phyloP scores from a whole-genome alignment of 2,888 invertebrate species.

The Hypsopygia costalis region DNA sequence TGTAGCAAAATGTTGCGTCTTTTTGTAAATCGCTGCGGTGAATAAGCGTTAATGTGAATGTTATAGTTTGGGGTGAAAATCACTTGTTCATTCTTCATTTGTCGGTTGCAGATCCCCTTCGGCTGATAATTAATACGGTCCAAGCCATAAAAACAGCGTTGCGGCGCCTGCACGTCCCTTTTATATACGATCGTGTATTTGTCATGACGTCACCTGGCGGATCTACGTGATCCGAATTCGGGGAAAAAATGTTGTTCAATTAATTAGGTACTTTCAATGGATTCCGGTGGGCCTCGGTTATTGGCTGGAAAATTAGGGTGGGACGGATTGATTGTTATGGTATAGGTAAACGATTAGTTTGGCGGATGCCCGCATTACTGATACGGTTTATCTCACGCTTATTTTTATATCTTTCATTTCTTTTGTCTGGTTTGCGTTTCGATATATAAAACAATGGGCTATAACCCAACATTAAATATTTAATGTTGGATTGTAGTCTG shows the following conservation, averaged over 20 bases:
- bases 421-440: background rate
- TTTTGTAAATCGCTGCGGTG: conserved; percentile 8
- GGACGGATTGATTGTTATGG: conserved; percentile 53
- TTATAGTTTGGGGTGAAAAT: conserved; percentile 20
- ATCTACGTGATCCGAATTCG: conserved; percentile 51
- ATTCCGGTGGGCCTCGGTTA: conserved; percentile 49
- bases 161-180: conserved; percentile 21
- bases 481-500: too few relatives aligned
- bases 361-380: conserved; percentile 16
- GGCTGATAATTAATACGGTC: conserved; percentile 41
- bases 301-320: conserved; percentile 60
- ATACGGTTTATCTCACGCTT: conserved; percentile 11
- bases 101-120: conserved; percentile 34
- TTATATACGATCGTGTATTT: conserved; percentile 45
- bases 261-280: conserved; percentile 67
- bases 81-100: conserved; percentile 36
- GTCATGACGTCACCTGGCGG: conserved; percentile 59
- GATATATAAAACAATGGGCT: too few relatives aligned
- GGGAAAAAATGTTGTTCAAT: conserved; percentile 60
- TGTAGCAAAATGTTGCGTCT: conserved; percentile 15
- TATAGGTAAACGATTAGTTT: conserved; percentile 47
- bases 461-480: too few relatives aligned
- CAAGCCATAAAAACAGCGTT: conserved; percentile 38
- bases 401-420: background rate
- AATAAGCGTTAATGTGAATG: conserved; percentile 18